These are phyloP conservation scores for Habrosyne pyritoides DNA, from an alignment of 2,888 invertebrate species.

Conservation along the genomic window DNA sequence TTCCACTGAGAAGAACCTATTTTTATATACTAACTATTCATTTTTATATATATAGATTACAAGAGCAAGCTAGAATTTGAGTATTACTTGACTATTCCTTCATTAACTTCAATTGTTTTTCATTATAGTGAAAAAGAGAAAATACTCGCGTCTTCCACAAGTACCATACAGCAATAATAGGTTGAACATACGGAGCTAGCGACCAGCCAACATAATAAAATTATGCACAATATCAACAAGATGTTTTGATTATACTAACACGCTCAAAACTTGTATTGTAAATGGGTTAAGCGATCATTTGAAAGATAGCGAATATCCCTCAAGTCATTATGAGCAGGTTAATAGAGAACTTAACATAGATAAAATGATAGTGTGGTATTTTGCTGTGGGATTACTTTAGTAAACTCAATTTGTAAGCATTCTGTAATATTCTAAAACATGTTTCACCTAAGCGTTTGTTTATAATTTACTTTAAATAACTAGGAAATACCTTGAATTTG, in stretches of 20 bases:
- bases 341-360: constrained; percentile 1
- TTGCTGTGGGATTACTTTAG: not conserved
- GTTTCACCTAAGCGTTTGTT: too few relatives aligned
- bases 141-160: constrained; percentile 28
- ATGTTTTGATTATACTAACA: not conserved
- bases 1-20: too few relatives aligned
- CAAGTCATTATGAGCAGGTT: not conserved
- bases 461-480: too few relatives aligned
- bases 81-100: not conserved
- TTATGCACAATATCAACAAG: constrained; percentile 22
- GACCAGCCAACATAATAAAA: constrained; percentile 22
- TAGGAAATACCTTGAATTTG: too few relatives aligned
- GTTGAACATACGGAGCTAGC: constrained; percentile 16
- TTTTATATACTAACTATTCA: too few relatives aligned
- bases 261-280: not conserved
- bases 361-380: not conserved
- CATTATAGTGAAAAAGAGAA: constrained; percentile 58
- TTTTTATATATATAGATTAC: too few relatives aligned
- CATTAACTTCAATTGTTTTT: constrained; percentile 41
- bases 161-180: constrained; percentile 10
- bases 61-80: too few relatives aligned
- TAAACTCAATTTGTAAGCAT: not conserved
- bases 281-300: not conserved
- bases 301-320: not conserved
- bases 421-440: not conserved